Conservation (phyloP, 2,113 vertebrate genomes). For the Myotis davidii region DNA sequence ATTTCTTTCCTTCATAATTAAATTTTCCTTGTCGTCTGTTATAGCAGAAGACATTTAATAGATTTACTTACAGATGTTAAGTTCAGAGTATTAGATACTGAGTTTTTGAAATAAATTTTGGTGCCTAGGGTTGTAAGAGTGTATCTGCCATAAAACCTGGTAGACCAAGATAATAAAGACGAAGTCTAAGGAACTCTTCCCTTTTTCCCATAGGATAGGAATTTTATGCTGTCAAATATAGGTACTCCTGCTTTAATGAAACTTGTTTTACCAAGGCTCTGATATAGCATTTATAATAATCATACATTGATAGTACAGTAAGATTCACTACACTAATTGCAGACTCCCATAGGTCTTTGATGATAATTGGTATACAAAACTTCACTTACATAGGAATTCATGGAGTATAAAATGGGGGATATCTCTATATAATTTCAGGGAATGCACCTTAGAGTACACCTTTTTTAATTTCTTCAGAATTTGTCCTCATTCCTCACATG, state of each 20-base stretch:
- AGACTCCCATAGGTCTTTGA: not conserved
- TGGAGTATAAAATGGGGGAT: not conserved
- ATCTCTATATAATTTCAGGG: not conserved
- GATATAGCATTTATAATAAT: not conserved
- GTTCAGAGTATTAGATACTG: not conserved
- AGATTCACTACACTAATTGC: not conserved
- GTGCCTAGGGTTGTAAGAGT: not conserved
- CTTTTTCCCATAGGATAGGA: not conserved
- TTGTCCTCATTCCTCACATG: constrained; percentile 5
- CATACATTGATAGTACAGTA: not conserved
- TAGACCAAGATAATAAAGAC: not conserved
- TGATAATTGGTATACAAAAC: not conserved
- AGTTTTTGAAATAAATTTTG: not conserved
- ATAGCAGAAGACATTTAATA: not conserved
- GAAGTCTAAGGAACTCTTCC: not conserved
- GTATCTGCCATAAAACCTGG: not conserved
- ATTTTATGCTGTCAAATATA: not conserved
- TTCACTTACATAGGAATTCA: not conserved
- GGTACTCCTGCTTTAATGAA: not conserved
- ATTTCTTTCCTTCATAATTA: constrained; percentile 31
- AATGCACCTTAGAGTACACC: not conserved
- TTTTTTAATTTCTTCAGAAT: not conserved
- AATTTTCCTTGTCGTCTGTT: not conserved
- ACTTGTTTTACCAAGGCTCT: not conserved
- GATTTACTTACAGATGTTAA: not conserved